Evolutionary conservation across 2,888 invertebrate species (phyloP).

Genomic region (Schizaphis graminum): DNA sequence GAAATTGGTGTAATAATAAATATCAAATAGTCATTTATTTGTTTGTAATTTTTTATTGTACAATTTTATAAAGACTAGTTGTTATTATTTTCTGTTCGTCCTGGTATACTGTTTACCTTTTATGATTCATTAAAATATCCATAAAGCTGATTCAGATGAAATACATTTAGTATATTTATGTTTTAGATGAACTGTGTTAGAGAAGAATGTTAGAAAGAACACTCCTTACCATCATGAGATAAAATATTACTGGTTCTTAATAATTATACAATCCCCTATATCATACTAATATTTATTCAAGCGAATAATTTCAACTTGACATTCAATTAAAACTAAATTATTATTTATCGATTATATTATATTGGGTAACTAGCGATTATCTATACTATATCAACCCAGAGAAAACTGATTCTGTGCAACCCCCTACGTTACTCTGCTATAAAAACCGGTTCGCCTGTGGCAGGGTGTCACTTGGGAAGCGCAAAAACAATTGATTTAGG

Average conservation of each 20-base stretch:
- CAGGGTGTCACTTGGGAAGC: too few species aligned
- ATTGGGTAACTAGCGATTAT: not conserved
- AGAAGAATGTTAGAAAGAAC: not conserved
- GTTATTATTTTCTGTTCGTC: slow-evolving; percentile 37
- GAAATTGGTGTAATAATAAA: slow-evolving; percentile 46
- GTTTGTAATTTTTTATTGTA: slow-evolving; percentile 48
- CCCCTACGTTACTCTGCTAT: too few species aligned
- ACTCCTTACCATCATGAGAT: not conserved
- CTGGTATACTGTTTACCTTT: slow-evolving; percentile 29
- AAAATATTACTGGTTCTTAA: not conserved
- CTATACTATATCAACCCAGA: too few species aligned
- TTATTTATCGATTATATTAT: not conserved
- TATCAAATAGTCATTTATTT: slow-evolving; percentile 49
- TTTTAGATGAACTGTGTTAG: not conserved
- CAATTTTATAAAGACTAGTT: slow-evolving; percentile 45
- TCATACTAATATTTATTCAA: not conserved
- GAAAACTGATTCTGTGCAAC: too few species aligned
- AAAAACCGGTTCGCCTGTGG: too few species aligned
- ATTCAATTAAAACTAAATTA: not conserved
- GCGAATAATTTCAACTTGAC: not conserved
- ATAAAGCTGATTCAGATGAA: not conserved
- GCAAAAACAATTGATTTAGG: too few species aligned
- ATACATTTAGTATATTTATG: slow-evolving; percentile 20
- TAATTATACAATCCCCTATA: not conserved
- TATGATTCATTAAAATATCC: slow-evolving; percentile 16